Percentiles rank a stretch among this genome's conserved stretches.
These are phyloP conservation scores for Clanis bilineata DNA, from an alignment of 2,888 invertebrate species.

Conservation along the genomic window DNA sequence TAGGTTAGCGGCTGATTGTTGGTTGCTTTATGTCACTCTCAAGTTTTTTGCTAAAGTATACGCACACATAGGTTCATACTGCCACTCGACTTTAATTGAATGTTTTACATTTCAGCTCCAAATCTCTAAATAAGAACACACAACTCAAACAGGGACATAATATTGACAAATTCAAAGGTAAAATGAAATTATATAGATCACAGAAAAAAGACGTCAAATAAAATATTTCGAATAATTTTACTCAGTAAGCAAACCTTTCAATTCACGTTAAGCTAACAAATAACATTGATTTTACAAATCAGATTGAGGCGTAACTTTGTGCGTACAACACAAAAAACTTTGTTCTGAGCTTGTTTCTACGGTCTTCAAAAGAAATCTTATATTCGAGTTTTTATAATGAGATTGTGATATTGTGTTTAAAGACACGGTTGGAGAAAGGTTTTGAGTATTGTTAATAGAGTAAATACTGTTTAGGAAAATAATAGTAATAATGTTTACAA, in stretches of 20 bases:
- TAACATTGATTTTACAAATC: neutral
- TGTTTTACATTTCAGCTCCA: too few relatives aligned
- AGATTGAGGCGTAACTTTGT: neutral
- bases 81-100: too few relatives aligned
- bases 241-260: neutral
- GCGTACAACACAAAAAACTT: neutral
- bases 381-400: constrained; percentile 20
- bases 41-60: too few relatives aligned
- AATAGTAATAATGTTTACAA: neutral
- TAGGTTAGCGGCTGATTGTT: too few relatives aligned
- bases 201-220: neutral
- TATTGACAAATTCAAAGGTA: neutral
- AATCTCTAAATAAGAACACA: too few relatives aligned
- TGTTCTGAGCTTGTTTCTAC: neutral
- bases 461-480: neutral
- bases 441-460: neutral
- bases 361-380: constrained; percentile 1
- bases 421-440: neutral
- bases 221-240: neutral
- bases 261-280: neutral
- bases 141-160: too few relatives aligned
- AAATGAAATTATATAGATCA: neutral
- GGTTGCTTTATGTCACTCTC: too few relatives aligned
- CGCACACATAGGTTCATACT: too few relatives aligned
- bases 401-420: constrained; percentile 12